Evolutionary conservation across 2,113 vertebrate species (phyloP), one percentile per base, ranked within the genome.

Genomic region (Sclerurus mexicanus): DNA sequence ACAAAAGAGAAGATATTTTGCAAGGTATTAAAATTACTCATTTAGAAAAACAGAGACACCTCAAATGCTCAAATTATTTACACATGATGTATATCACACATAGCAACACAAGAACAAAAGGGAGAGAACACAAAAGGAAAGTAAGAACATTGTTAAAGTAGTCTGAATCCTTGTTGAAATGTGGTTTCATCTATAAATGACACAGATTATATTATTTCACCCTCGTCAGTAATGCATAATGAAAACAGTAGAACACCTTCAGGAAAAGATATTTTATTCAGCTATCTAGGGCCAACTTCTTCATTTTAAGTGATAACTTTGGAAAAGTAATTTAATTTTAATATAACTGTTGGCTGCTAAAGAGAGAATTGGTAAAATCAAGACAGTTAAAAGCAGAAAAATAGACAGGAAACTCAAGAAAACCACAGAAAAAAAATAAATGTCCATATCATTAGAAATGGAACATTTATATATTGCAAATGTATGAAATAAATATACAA

Each of bases 211-310:
- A 74, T 35, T 72, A 39, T 80, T 80, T 72, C 60, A 93, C 16
- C 9, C 5, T 76, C 74, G 31, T 84, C 53, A 85, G 69, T 40
- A 96, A 83, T 40, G 91, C 72, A 44, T 37, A 90, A 90, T 24
- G 60, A 50, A 96, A 60, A 82, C 47, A 73, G 11, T 63, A 55
- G 17, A 89, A 93, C 44, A 62, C 39, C 18, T 89, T 86, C 33
- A 93, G 47, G 76, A 93, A 80, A 90, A n/a, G 39, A 23, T 69
- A 64, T 58, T 94, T 93, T 73, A 42, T 85, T 85, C 47, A 86
- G 49, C 42, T 85, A 91, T 89, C 71, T 68, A 87, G 47, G 55
- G 20, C 20, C 0, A 85, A 24, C 73, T 78, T 92, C 53, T 85
- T 80, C 16, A 81, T 83, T 93, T 82, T 58, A 58, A 89, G 37